Evolutionary conservation across 2,113 vertebrate genomes (phyloP).

Genomic region (Grallaria varia): DNA sequence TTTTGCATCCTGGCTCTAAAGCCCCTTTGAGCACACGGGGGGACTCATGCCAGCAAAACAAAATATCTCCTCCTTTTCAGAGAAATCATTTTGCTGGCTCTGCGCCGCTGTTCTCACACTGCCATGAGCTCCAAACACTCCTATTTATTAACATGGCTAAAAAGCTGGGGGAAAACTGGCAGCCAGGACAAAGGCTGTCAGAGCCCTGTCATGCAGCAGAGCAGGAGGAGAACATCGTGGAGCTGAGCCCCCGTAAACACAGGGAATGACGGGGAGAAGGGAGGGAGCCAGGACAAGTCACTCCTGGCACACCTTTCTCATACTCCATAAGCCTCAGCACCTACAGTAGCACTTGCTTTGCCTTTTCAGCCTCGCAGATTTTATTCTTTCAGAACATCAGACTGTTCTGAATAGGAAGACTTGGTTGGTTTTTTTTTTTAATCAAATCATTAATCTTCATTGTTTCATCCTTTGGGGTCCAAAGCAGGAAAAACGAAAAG

Average conservation of each 20-base stretch:
- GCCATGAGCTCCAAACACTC: neutral
- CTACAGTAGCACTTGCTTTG: neutral
- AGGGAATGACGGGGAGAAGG: neutral
- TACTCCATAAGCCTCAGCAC: neutral
- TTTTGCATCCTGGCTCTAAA: neutral
- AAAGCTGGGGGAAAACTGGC: neutral
- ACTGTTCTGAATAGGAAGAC: neutral
- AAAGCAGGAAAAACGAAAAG: neutral
- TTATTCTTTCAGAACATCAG: neutral
- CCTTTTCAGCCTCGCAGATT: neutral
- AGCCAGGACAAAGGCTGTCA: neutral
- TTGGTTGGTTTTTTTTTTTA: neutral
- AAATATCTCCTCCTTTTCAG: neutral
- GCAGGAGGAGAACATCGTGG: neutral
- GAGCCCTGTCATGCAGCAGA: neutral
- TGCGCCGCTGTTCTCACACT: neutral
- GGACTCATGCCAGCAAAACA: neutral
- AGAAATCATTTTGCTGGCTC: neutral
- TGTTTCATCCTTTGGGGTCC: neutral
- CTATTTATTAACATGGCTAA: neutral
- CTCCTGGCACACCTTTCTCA: neutral
- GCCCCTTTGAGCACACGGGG: neutral
- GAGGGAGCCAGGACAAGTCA: neutral
- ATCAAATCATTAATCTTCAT: neutral
- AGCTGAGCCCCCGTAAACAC: neutral